Base-by-base conservation (phyloP, 2,888 invertebrate species). In the Monoplex corrugatus region DNA sequence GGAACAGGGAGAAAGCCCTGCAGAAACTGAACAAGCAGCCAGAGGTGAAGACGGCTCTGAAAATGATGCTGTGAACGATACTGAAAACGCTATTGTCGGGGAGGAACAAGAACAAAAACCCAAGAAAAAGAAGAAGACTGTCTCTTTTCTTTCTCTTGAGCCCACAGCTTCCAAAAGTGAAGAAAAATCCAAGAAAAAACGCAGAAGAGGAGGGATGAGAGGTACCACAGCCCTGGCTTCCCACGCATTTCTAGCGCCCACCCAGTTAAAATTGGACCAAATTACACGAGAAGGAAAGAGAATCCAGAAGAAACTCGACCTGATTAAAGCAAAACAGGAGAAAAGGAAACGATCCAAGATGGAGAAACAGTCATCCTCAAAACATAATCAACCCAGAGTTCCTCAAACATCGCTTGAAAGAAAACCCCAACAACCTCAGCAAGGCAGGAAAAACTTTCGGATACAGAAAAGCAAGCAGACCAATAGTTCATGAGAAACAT, bases 1-100 rank as follows among this genome's bases (percentile, higher is more conserved):
- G 68, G 86, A 57, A 82, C 44, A 44, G 89, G 86, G 95, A 94
- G 35, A 72, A 85, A 38, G 85, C 63, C 23, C 44, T n/a, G n/a
- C n/a, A n/a, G n/a, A n/a, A n/a, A n/a, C n/a, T n/a, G n/a, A 80
- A 10, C 72, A 89, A 78, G 88, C 43, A 10, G 57, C 68, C 23
- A 86, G 87, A 86, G 43, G 10, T 63, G 89, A 87, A 63, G 63
- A 28, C 6, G 88, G 87, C 2, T 32, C 43, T 32, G 75, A 45
- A 35, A 57, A 85, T 28, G 0, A n/a, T 0, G 23, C 38, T n/a
- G 38, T 68, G 43, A 63, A 8, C 40, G 88, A 88, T n/a, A n/a
- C n/a, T 35, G 88, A 89, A 8, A 78, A 57, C 13, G 78, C 57
- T 16, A 75, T 43, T 10, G 89, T 35, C 13, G 43, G 87, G 35